Evolutionary conservation across 2,797 vertebrate species (phyloP).

Genomic region (Poecile montanus): DNA sequence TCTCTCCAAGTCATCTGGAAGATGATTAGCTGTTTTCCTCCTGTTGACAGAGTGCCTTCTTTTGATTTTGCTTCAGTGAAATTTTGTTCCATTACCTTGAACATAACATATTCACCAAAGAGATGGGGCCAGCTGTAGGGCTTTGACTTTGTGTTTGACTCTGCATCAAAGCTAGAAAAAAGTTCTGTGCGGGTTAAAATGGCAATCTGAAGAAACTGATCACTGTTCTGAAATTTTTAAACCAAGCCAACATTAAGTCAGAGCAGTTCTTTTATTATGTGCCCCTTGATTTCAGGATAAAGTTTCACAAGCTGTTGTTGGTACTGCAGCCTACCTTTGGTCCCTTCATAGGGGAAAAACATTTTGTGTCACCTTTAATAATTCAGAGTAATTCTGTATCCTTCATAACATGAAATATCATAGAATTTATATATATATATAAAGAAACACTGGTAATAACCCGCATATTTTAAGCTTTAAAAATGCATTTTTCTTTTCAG

Average conservation of each 20-base stretch:
- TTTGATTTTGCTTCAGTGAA: neutral
- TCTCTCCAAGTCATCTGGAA: neutral
- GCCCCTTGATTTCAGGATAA: neutral
- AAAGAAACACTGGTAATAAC: neutral
- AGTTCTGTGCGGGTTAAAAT: neutral
- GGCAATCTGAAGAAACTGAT: neutral
- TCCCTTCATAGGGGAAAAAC: neutral
- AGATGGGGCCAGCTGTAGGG: neutral
- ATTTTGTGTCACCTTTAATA: neutral
- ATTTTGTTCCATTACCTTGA: neutral
- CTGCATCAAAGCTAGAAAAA: neutral
- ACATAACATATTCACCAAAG: neutral
- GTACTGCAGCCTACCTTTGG: neutral
- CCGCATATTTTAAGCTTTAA: neutral
- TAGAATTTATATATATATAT: neutral
- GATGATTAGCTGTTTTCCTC: neutral
- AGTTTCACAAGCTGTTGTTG: neutral
- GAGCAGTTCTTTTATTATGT: neutral
- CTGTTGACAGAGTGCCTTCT: neutral
- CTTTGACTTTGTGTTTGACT: neutral
- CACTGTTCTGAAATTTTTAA: neutral
- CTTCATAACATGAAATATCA: neutral
- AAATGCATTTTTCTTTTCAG: neutral
- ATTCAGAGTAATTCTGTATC: neutral
- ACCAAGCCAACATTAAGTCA: neutral